Evolutionary conservation across 1,140 invertebrate species (phyloP), one percentile per base, ranked within the genome.

Genomic region (Telenomus remus): DNA sequence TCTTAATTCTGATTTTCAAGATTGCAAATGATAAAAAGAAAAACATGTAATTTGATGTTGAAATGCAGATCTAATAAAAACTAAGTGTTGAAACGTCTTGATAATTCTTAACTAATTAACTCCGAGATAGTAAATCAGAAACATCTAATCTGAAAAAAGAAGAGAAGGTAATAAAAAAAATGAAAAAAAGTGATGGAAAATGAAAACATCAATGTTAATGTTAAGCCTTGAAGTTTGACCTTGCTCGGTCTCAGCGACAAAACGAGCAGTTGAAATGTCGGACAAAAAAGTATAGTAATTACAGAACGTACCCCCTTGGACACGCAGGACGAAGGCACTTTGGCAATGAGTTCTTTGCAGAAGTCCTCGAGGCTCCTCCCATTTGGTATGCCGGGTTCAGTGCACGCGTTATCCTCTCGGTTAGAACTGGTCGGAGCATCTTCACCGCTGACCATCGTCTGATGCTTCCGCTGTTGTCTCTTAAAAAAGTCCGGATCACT

Each of bases 401-500:
- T 80, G 75, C 68, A 76, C 73, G 75, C 69, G 75, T 80, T 79
- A 78, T 81, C 72, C 75, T 80, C 78, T 55, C 79, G 80, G 61
- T 74, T 79, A 70, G 76, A 80, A 81, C 82, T 83, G 80, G 75
- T 80, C 65, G 77, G 53, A 46, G 71, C 75, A 63, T 64, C 57
- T 53, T 61, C 50, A 54, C 44, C 14, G 57, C 66, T 72, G 66
- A 63, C 59, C 16, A 68, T 66, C 42, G 13, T 49, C 35, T 68
- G 70, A 34, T 69, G 77, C 43, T 80, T 73, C 50, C 73, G 78
- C 13, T 73, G 77, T 68, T 79, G 79, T 42, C 79, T 78, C 68
- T 70, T 81, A 50, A 84, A 81, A 63, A 84, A 84, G 69, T 86
- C 84, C 12, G 81, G 71, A 39, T 88, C 84, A 66, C 77, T 85